Conservation (phyloP, 2,888 invertebrate genomes). For the Panopea generosa region DNA sequence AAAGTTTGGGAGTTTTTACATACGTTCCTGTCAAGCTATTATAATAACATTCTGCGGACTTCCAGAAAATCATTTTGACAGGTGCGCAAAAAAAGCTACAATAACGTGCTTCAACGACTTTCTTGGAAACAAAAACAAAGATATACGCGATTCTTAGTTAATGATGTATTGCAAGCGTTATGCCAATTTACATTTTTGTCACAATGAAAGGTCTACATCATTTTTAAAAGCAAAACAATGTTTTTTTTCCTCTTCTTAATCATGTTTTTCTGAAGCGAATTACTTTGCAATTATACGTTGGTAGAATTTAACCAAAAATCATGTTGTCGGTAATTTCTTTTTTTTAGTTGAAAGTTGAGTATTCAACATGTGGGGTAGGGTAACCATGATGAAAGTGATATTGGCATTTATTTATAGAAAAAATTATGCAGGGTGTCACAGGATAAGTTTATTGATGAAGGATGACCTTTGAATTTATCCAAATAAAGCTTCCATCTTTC, state of each 20-base stretch:
- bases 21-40: conserved; percentile 1
- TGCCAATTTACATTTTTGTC: conserved; percentile 54
- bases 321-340: too few species aligned
- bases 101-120: conserved; percentile 1
- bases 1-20: neutral
- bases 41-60: neutral
- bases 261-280: too few species aligned
- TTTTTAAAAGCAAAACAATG: conserved; percentile 15
- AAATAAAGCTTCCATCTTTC: too few species aligned
- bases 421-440: too few species aligned
- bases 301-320: too few species aligned
- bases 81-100: neutral
- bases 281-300: too few species aligned
- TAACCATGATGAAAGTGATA: too few species aligned
- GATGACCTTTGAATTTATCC: too few species aligned
- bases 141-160: conserved; percentile 19
- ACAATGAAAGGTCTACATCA: conserved; percentile 20
- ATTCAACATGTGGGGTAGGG: too few species aligned
- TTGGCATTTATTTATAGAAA: too few species aligned
- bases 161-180: conserved; percentile 41
- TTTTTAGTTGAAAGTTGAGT: too few species aligned
- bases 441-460: too few species aligned
- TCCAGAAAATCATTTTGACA: neutral
- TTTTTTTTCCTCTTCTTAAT: neutral
- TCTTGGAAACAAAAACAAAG: conserved; percentile 32